Evolutionary conservation across 2,888 invertebrate genomes (phyloP), one percentile per base, ranked within the genome.

Genomic region (Orchesella flavescens): DNA sequence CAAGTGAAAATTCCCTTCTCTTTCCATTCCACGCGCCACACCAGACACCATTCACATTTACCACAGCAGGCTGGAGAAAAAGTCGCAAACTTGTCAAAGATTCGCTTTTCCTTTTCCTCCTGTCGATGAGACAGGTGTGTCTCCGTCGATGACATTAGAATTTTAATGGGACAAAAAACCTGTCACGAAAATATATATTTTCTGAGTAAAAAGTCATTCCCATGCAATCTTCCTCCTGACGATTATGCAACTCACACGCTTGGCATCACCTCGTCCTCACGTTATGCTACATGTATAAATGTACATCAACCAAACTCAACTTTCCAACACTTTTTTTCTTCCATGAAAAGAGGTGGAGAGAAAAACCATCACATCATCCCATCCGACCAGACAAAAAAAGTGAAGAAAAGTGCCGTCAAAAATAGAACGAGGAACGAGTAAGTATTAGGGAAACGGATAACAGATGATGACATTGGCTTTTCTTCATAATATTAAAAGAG

Each of bases 201-300:
- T 43, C 55, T n/a, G 66, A 65, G 59, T 34, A 61, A 34, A 75
- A 75, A 59, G 69, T 82, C 69, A 69, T 66, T 80, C 23, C 61
- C 53, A 66, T 66, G 65, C 53, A 79, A 73, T 65, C 59, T 69
- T 71, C 34, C 65, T 53, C 49, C 65, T 77, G 83, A 76, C 77
- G 83, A 77, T 83, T 83, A 83, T 82, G 82, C 75, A 82, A 76
- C 75, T 81, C 74, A 75, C 81, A 81, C 49, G 49, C n/a, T 55
- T 49, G 24, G 34, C 53, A 53, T 53, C 53, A 53, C 63, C n/a
- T 23, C 63, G 63, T 23, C 34, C 34, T 34, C 63, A 63, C 63
- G 57, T 17, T n/a, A 57, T 57, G 57, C 17, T n/a, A 57, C 57
- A 57, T 19, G 57, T 5, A 19, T n/a, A 57, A 9, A 57, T 19